phyloP scores from a whole-genome alignment of 2,797 vertebrate genomes.

The Pangasius djambal region DNA sequence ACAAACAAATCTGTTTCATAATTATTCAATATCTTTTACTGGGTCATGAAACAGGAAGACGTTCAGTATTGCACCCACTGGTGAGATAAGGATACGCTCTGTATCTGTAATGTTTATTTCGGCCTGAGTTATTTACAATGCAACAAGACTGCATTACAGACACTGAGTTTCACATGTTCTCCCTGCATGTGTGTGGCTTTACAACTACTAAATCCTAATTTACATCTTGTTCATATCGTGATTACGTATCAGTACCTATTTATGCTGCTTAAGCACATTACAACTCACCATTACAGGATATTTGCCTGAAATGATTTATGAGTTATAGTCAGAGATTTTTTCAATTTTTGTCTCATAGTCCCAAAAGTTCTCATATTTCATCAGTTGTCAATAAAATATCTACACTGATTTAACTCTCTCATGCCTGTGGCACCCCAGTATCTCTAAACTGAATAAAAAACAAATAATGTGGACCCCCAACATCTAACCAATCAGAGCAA shows the following conservation, averaged over 20 bases:
- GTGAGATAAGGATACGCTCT: background rate
- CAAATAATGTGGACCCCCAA: background rate
- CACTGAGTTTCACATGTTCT: background rate
- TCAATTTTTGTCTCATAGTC: background rate
- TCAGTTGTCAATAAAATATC: background rate
- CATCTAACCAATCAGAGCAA: background rate
- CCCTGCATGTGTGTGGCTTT: background rate
- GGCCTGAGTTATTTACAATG: background rate
- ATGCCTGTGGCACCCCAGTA: background rate
- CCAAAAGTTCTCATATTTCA: background rate
- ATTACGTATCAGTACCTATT: background rate
- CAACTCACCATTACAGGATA: background rate
- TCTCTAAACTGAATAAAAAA: background rate
- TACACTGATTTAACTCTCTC: background rate
- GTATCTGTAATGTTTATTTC: background rate
- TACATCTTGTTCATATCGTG: too few relatives aligned
- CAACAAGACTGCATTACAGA: background rate
- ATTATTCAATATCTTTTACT: slow-evolving; percentile 8
- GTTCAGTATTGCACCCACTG: background rate
- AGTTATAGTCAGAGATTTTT: background rate
- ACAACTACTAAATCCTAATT: background rate
- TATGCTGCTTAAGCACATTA: background rate
- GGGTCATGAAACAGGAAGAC: slow-evolving; percentile 2
- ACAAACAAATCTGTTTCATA: background rate
- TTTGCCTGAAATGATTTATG: background rate